Percentiles rank a stretch among this genome's conserved stretches.
These are phyloP conservation scores for Psittacara wagleri DNA, from an alignment of 2,113 vertebrate species.

Conservation along the genomic window DNA sequence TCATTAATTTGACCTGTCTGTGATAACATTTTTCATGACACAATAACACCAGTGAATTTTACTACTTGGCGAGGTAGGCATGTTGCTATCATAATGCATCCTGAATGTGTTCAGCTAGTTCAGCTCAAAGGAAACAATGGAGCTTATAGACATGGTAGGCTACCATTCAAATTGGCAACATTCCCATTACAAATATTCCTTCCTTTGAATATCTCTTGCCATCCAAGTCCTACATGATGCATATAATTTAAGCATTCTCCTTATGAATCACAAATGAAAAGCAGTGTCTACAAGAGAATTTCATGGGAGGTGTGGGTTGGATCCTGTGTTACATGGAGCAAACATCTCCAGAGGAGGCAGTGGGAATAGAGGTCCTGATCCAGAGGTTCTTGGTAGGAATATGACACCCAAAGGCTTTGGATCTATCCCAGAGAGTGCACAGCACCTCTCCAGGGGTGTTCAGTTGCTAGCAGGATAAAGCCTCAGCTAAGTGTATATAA, in stretches of 20 bases:
- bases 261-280: slow-evolving; percentile 24
- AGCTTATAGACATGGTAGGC: background rate
- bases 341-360: background rate
- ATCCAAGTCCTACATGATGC: background rate
- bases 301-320: background rate
- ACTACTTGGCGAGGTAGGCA: background rate
- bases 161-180: slow-evolving; percentile 25
- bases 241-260: slow-evolving; percentile 1
- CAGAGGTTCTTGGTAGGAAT: background rate
- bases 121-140: background rate
- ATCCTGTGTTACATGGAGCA: background rate
- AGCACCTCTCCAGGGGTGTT: background rate
- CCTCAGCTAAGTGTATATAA: background rate
- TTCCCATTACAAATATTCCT: background rate
- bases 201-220: slow-evolving; percentile 8
- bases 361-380: background rate
- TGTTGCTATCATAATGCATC: background rate
- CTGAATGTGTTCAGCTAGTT: background rate
- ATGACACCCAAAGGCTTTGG: background rate
- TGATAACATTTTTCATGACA: background rate
- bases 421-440: background rate
- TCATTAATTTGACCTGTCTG: background rate
- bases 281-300: background rate
- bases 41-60: background rate
- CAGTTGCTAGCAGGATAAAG: background rate